Base-by-base conservation (phyloP, 2,888 invertebrate species). In the Lepetodrilus schrolli region DNA sequence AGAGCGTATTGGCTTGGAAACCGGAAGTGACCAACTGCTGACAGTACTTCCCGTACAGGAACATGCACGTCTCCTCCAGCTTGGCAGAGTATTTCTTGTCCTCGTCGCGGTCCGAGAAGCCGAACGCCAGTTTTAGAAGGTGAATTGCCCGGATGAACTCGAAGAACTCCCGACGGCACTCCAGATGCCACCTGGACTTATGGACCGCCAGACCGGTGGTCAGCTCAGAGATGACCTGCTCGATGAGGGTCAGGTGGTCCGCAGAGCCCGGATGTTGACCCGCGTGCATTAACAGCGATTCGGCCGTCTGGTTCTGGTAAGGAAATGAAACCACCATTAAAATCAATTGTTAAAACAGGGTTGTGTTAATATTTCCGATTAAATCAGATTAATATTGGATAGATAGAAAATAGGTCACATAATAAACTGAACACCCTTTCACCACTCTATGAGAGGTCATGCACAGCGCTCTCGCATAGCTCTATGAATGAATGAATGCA, bases 1-100 rank as follows among this genome's bases (percentile, higher is more conserved):
- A 30, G 17, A 72, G 10, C 3, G 38, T n/a, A 7, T 21, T n/a
- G 23, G 17, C 8, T 30, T 26, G 36, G 36, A 70, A 66, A 5
- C 49, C 70, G 26, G 23, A 36, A 7, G 65, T 21, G 34, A 47
- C 37, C 48, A 75, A 69, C 65, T 70, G 75, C 30, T 50, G 43
- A 70, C 75, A 75, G 50, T 75, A 75, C 4, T 69, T 68, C n/a
- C 65, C 72, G 49, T 68, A 75, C 69, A 75, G 72, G 23, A 65
- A 26, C 48, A 51, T 51, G n/a, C 69, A 69, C 49, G 51, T 49
- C 48, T 75, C 65, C 23, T 72, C 69, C 7, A 75, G 38, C 2
- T 43, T 51, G 2, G 10, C 20, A 8, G 72, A 72, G 38, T 50
- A 75, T 21, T 17, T 23, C 49, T 50, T 38, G 66, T 75, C 75